phyloP scores from a whole-genome alignment of 2,888 invertebrate species.

The Gasteruption jaculator region DNA sequence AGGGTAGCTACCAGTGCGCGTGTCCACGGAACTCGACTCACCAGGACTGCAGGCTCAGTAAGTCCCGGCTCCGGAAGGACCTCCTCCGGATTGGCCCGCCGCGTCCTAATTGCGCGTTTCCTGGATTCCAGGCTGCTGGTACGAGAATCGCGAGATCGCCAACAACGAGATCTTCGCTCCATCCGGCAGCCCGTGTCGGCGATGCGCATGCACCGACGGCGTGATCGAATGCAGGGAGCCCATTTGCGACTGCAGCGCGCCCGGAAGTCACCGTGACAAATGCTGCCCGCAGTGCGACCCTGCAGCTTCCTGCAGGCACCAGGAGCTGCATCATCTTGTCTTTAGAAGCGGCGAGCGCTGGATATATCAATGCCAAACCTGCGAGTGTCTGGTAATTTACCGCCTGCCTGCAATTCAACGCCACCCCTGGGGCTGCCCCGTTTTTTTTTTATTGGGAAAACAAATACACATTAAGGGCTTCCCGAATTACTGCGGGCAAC shows the following conservation, averaged over 20 bases:
- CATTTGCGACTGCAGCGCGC: slow-evolving; percentile 64
- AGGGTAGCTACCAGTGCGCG: slow-evolving; percentile 75
- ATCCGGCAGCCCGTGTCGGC: slow-evolving; percentile 51
- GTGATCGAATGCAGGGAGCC: slow-evolving; percentile 67
- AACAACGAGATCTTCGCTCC: slow-evolving; percentile 58
- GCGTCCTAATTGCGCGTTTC: slow-evolving; percentile 2
- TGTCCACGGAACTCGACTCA: slow-evolving; percentile 59
- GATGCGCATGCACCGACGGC: slow-evolving; percentile 54
- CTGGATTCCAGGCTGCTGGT: slow-evolving; percentile 62
- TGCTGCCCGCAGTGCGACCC: slow-evolving; percentile 83
- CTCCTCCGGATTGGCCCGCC: neutral
- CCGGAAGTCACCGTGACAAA: slow-evolving; percentile 55
- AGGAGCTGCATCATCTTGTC: slow-evolving; percentile 70
- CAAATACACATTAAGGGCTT: too few species aligned
- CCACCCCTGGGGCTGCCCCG: neutral
- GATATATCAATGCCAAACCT: slow-evolving; percentile 88
- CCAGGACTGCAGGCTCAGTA: slow-evolving; percentile 64
- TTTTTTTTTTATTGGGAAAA: neutral
- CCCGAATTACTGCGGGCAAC: too few species aligned
- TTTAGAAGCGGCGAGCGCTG: slow-evolving; percentile 81
- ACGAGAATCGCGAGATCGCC: slow-evolving; percentile 62
- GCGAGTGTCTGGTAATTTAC: slow-evolving; percentile 74
- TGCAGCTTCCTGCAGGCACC: slow-evolving; percentile 71
- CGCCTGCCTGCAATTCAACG: too few species aligned
- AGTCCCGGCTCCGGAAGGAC: slow-evolving; percentile 39